Percentiles rank a stretch among this genome's conserved stretches.
phyloP scores from a whole-genome alignment of 2,113 vertebrate species.

The Coreoperca whiteheadi region DNA sequence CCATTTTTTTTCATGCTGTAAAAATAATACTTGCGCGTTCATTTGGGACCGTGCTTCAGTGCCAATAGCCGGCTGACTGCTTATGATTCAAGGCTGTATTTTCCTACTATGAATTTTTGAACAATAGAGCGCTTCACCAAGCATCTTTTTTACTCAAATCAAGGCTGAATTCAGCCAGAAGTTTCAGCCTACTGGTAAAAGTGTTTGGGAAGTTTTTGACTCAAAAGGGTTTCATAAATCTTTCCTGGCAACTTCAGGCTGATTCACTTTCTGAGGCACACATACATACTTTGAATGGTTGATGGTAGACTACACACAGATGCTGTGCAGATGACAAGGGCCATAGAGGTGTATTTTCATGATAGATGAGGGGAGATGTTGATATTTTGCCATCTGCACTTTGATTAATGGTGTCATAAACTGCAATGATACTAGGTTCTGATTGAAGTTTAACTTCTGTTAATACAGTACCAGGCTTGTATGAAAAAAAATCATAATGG shows the following conservation, averaged over 20 bases:
- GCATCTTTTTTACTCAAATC: neutral
- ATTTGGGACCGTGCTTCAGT: slow-evolving; percentile 18
- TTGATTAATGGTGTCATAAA: neutral
- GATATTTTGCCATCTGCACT: neutral
- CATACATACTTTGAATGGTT: slow-evolving; percentile 26
- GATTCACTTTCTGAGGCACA: slow-evolving; percentile 27
- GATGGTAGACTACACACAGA: slow-evolving; percentile 66
- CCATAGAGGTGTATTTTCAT: slow-evolving; percentile 4
- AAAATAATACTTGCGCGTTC: slow-evolving; percentile 28
- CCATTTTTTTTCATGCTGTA: slow-evolving; percentile 26
- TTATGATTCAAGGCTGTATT: slow-evolving; percentile 42
- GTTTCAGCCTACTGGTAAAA: neutral
- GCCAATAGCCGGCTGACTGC: slow-evolving; percentile 14
- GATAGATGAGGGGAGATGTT: neutral
- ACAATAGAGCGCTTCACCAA: slow-evolving; percentile 41
- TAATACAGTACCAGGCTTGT: no score
- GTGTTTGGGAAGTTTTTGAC: slow-evolving; percentile 24
- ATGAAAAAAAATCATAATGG: no score
- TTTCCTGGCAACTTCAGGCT: slow-evolving; percentile 54
- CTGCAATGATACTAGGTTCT: neutral
- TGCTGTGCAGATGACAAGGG: slow-evolving; percentile 10
- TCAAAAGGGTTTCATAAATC: slow-evolving; percentile 31
- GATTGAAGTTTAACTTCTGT: neutral
- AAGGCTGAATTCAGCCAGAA: slow-evolving; percentile 1
- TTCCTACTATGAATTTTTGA: slow-evolving; percentile 42